Evolutionary conservation across 2,888 invertebrate species (phyloP).

Genomic region (Chymomyza caudatula): DNA sequence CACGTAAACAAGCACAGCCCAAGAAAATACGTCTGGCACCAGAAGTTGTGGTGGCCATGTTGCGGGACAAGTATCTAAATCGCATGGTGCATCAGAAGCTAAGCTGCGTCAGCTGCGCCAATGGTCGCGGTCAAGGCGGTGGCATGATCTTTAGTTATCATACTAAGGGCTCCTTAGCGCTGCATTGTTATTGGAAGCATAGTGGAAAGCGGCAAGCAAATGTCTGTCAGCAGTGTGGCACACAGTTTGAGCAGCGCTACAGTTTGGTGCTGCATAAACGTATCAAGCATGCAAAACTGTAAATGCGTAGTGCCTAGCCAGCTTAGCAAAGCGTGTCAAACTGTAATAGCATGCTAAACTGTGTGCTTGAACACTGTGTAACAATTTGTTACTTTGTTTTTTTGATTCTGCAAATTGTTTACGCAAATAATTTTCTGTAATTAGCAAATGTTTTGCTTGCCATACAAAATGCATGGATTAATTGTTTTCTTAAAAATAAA

Average conservation of each 20-base stretch:
- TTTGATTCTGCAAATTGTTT: conserved; percentile 1
- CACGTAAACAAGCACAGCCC: conserved; percentile 80
- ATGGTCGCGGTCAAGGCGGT: conserved; percentile 43
- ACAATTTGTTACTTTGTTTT: neutral
- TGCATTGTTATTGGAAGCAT: conserved; percentile 81
- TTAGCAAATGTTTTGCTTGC: conserved; percentile 47
- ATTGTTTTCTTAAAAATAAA: conserved; percentile 32
- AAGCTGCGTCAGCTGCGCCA: conserved; percentile 69
- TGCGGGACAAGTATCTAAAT: conserved; percentile 78
- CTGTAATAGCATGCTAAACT: neutral
- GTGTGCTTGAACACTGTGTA: conserved; percentile 4
- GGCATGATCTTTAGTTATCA: conserved; percentile 78
- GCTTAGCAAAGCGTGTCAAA: neutral
- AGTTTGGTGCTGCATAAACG: conserved; percentile 74
- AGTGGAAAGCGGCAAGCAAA: conserved; percentile 61
- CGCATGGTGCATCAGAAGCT: conserved; percentile 76
- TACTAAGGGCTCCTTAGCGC: conserved; percentile 78
- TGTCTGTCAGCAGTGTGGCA: conserved; percentile 65
- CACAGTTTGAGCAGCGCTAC: conserved; percentile 66
- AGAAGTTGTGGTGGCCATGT: conserved; percentile 71
- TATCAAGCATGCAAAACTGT: conserved; percentile 46
- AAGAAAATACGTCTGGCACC: conserved; percentile 76
- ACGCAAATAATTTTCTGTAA: conserved; percentile 2
- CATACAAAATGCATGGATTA: conserved; percentile 50
- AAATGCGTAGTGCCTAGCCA: neutral